Evolutionary conservation across 2,797 vertebrate species (phyloP).

Genomic region (Cyclura pinguis): DNA sequence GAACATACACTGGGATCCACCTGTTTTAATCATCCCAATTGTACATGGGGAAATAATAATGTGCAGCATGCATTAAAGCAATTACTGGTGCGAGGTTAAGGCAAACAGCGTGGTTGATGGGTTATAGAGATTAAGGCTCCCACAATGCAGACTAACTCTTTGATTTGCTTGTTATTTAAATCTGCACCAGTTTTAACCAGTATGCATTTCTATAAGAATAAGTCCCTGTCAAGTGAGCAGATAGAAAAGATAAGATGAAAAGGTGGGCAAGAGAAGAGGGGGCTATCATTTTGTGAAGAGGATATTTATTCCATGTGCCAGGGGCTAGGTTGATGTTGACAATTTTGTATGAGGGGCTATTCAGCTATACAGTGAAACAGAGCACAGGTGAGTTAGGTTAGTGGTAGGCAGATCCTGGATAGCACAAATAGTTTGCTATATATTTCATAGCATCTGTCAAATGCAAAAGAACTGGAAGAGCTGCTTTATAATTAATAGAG

Average conservation of each 20-base stretch:
- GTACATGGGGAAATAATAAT: background rate
- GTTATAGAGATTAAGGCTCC: background rate
- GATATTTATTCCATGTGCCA: too few species aligned
- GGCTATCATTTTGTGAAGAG: background rate
- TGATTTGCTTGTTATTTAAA: background rate
- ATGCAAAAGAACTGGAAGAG: background rate
- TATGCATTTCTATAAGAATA: background rate
- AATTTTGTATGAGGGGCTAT: background rate
- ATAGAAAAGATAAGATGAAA: background rate
- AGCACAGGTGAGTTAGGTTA: background rate
- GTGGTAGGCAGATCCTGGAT: background rate
- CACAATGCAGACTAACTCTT: background rate
- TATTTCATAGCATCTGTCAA: background rate
- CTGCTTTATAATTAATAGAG: slow-evolving; percentile 15
- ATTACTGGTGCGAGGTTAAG: background rate
- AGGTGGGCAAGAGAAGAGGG: background rate
- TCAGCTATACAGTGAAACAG: background rate
- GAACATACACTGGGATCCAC: background rate
- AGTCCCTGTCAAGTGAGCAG: background rate
- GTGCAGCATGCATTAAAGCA: background rate
- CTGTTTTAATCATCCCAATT: background rate
- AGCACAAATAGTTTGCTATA: slow-evolving; percentile 32
- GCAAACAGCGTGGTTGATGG: background rate
- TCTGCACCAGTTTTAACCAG: background rate
- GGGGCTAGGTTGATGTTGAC: background rate